Evolutionary conservation across 2,113 vertebrate species (phyloP).

Genomic region (Hippocampus mohnikei): DNA sequence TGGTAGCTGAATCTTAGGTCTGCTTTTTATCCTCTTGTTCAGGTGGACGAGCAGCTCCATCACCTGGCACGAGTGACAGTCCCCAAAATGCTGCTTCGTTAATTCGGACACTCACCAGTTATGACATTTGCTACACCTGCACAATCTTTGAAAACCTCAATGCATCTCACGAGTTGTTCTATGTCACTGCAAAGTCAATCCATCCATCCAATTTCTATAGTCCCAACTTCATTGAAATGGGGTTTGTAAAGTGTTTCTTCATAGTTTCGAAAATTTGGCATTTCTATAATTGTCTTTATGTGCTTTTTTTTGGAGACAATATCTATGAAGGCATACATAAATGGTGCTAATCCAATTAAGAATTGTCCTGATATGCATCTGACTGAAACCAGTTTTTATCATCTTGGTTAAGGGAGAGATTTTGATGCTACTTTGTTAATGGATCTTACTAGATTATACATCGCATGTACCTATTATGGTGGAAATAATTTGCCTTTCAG

Average conservation of each 20-base stretch:
- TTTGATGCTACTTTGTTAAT: no score
- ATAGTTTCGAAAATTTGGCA: no score
- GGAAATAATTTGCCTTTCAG: no score
- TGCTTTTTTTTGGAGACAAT: neutral
- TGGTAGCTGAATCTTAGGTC: conserved; percentile 93
- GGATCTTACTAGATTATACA: no score
- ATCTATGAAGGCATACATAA: neutral
- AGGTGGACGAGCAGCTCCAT: conserved; percentile 97
- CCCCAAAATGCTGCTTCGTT: neutral
- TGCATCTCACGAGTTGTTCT: no score
- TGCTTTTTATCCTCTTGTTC: conserved; percentile 97
- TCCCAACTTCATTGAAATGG: no score
- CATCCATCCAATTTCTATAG: no score
- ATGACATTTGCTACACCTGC: neutral
- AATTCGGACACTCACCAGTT: neutral
- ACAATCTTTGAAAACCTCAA: neutral
- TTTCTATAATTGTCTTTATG: neutral
- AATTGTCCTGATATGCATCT: no score
- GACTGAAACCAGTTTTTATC: no score
- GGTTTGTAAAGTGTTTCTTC: neutral
- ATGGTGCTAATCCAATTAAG: neutral
- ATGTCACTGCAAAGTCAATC: no score
- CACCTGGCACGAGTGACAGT: conserved; percentile 72
- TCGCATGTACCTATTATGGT: no score
- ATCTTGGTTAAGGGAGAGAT: no score